Conservation (phyloP, 1,140 invertebrate species). For the Drosophila lowei region DNA sequence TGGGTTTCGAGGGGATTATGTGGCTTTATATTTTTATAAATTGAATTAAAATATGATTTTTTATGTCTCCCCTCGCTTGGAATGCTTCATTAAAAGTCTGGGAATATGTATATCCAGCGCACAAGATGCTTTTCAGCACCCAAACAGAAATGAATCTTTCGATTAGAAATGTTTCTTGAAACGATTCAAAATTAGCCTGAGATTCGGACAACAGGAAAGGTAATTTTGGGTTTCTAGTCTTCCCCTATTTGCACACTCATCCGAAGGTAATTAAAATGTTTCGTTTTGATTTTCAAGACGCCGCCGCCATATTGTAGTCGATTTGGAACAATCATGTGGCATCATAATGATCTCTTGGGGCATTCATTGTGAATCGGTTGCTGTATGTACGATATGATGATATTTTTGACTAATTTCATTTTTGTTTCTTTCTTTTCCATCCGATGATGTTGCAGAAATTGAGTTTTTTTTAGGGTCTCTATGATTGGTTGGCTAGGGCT, state of each 20-base stretch:
- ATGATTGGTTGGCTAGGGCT: constrained; percentile 55
- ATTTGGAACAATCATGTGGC: constrained; percentile 43
- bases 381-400: constrained; percentile 40
- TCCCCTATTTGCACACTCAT: constrained; percentile 72
- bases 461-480: constrained; percentile 8
- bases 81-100: constrained; percentile 19
- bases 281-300: constrained; percentile 55
- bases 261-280: constrained; percentile 82
- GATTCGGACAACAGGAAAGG: constrained; percentile 21
- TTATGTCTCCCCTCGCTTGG: neutral
- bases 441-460: constrained; percentile 63
- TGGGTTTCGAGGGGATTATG: constrained; percentile 22
- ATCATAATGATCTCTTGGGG: constrained; percentile 55
- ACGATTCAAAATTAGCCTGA: constrained; percentile 49
- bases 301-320: constrained; percentile 60
- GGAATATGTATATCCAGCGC: no score
- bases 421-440: constrained; percentile 41
- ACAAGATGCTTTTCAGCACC: neutral
- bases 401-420: constrained; percentile 75
- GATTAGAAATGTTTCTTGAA: constrained; percentile 16
- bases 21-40: constrained; percentile 37
- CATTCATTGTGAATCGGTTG: constrained; percentile 17
- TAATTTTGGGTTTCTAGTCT: constrained; percentile 16
- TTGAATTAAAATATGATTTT: constrained; percentile 45
- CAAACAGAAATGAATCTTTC: constrained; percentile 18